These are phyloP conservation scores for Agelaius tricolor DNA, from an alignment of 2,113 vertebrate genomes.

Conservation along the genomic window DNA sequence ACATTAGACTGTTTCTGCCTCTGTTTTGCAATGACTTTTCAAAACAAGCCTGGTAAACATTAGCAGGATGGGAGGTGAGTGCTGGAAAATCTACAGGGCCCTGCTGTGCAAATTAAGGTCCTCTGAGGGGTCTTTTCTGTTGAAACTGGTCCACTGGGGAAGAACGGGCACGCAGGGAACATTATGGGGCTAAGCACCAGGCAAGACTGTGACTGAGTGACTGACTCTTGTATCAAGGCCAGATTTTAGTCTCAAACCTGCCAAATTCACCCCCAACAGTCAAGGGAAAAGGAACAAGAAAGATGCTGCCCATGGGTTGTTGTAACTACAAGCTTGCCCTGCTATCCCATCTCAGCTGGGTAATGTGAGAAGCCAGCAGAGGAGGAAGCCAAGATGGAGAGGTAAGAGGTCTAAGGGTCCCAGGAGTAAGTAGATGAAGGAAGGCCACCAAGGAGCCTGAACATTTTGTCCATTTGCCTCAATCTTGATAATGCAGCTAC, in stretches of 20 bases:
- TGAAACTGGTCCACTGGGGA: not conserved
- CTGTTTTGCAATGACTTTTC: not conserved
- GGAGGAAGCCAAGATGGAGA: not conserved
- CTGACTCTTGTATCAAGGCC: not conserved
- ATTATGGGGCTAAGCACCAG: not conserved
- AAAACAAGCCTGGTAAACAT: not conserved
- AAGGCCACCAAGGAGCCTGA: not conserved
- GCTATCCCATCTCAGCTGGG: not conserved
- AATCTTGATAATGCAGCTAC: not conserved
- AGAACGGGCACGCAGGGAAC: not conserved
- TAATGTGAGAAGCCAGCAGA: not conserved
- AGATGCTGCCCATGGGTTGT: not conserved
- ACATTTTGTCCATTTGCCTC: not conserved
- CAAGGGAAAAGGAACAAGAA: not conserved
- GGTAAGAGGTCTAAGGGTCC: not conserved
- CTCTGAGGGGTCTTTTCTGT: not conserved
- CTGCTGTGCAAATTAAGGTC: not conserved
- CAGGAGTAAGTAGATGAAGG: not conserved
- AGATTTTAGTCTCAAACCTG: not conserved
- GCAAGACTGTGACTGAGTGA: not conserved
- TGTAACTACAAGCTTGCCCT: fast-evolving
- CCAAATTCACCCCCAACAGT: not conserved
- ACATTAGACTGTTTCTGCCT: not conserved
- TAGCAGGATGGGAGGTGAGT: not conserved
- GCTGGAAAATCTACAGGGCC: not conserved